Percentiles rank a stretch among this genome's conserved stretches.
Evolutionary conservation across 2,888 invertebrate species (phyloP).

Genomic region (Eupithecia subfuscata): DNA sequence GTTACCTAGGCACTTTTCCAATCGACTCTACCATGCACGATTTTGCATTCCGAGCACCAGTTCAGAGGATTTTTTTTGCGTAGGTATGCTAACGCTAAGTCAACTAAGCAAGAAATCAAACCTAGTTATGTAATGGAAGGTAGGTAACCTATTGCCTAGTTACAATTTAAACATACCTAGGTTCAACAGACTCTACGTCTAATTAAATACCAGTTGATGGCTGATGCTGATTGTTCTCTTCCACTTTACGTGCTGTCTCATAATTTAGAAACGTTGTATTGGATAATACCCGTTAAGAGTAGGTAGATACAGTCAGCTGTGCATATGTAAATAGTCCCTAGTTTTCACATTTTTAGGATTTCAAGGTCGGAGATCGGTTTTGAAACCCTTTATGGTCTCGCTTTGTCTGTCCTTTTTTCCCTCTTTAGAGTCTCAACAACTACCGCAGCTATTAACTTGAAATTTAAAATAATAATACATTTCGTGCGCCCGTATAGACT

Average conservation of each 20-base stretch:
- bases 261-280: background rate
- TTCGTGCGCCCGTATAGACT: too few relatives aligned
- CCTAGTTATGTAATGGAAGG: background rate
- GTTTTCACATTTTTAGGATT: background rate
- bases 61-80: background rate
- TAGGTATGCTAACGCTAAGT: background rate
- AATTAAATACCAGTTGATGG: background rate
- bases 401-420: too few relatives aligned
- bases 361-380: too few relatives aligned
- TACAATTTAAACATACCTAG: too few relatives aligned
- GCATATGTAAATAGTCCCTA: background rate
- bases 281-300: background rate
- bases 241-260: background rate
- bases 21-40: background rate
- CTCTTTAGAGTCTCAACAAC: too few relatives aligned
- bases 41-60: background rate
- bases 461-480: too few relatives aligned
- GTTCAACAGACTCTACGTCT: background rate
- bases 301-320: background rate
- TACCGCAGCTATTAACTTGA: too few relatives aligned
- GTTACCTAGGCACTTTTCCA: too few relatives aligned
- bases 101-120: background rate
- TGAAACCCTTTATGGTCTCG: too few relatives aligned
- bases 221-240: background rate
- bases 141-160: background rate